These are phyloP conservation scores for Monopterus albus DNA, from an alignment of 2,113 vertebrate genomes.

Conservation along the genomic window DNA sequence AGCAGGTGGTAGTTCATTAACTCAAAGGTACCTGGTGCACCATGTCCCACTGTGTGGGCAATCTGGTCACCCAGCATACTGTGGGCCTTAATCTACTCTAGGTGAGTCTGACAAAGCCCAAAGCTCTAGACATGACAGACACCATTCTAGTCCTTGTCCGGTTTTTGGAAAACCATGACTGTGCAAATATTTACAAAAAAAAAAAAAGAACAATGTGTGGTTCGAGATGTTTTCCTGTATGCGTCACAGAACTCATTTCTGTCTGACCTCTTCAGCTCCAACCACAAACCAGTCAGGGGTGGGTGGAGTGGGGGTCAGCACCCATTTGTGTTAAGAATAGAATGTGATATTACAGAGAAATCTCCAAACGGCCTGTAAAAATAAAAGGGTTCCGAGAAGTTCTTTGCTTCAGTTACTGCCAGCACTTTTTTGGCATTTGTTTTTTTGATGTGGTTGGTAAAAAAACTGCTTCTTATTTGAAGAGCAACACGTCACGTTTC, in stretches of 20 bases:
- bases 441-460: conserved; percentile 78
- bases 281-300: conserved; percentile 59
- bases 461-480: conserved; percentile 73
- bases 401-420: conserved; percentile 61
- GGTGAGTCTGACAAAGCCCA: conserved; percentile 40
- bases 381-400: conserved; percentile 80
- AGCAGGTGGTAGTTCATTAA: conserved; percentile 73
- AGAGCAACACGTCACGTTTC: conserved; percentile 68
- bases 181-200: conserved; percentile 61
- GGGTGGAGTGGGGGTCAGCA: conserved; percentile 47
- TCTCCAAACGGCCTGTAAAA: conserved; percentile 79
- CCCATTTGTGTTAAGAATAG: conserved; percentile 76
- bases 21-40: conserved; percentile 60
- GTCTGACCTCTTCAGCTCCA: conserved; percentile 33
- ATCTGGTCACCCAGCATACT: conserved; percentile 57
- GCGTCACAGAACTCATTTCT: conserved; percentile 69
- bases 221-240: conserved; percentile 67
- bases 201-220: conserved; percentile 63
- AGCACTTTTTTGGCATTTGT: conserved; percentile 57
- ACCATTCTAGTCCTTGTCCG: conserved; percentile 40
- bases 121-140: conserved; percentile 53
- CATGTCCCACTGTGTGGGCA: conserved; percentile 56
- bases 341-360: conserved; percentile 77
- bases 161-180: conserved; percentile 57
- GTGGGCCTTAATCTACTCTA: conserved; percentile 24